phyloP scores from a whole-genome alignment of 2,113 vertebrate genomes.

The Phainopepla nitens region DNA sequence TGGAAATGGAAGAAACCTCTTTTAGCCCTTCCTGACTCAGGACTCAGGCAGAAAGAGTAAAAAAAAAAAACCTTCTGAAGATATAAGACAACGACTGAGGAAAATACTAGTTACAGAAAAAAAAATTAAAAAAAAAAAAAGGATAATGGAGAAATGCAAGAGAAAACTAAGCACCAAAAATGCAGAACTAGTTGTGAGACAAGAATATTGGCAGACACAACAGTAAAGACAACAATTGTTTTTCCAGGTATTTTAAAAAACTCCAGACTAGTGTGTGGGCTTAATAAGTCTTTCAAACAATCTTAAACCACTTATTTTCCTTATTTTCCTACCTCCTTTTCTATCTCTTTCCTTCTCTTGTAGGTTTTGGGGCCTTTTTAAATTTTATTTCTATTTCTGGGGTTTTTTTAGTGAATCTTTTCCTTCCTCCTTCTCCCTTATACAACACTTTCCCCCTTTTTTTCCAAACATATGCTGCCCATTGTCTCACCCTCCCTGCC shows the following conservation, averaged over 20 bases:
- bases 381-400: not conserved
- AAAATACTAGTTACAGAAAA: not conserved
- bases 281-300: not conserved
- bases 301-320: not conserved
- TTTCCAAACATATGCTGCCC: not conserved
- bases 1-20: not conserved
- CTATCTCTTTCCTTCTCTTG: not conserved
- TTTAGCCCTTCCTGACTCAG: not conserved
- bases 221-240: not conserved
- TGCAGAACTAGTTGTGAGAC: not conserved
- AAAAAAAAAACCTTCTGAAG: not conserved
- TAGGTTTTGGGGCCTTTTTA: not conserved
- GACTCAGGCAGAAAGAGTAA: not conserved
- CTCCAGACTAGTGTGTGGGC: not conserved
- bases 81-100: not conserved
- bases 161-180: not conserved
- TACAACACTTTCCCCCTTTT: not conserved
- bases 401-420: not conserved
- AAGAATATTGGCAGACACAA: not conserved
- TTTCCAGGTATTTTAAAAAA: conserved; percentile 10
- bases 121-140: too few relatives aligned
- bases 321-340: not conserved
- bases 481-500: not conserved
- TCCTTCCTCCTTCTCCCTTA: not conserved
- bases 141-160: not conserved